phyloP scores from a whole-genome alignment of 37 sponge, comb jelly and placozoan species.

The Cliona cf. orientalis region DNA sequence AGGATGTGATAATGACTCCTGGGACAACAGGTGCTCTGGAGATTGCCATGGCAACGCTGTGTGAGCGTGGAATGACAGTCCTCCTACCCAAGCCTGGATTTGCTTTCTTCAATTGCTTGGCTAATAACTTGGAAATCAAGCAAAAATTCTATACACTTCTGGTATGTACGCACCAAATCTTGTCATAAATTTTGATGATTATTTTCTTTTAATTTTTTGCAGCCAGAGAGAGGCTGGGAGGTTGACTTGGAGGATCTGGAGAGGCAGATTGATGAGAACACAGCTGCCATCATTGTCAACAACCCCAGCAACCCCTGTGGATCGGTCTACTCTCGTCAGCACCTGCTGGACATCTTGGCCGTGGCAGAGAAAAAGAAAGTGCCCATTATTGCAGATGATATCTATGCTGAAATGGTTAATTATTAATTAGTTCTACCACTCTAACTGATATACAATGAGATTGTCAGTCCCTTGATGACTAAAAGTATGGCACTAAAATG shows the following conservation, averaged over 20 bases:
- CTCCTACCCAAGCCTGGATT: constrained; percentile 93
- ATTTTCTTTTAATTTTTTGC: background rate
- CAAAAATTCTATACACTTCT: constrained; percentile 62
- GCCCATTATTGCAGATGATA: constrained; percentile 91
- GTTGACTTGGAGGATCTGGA: constrained; percentile 89
- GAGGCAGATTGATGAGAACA: constrained; percentile 80
- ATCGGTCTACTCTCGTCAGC: constrained; percentile 80
- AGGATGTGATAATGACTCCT: constrained; percentile 90
- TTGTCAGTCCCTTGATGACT: no score
- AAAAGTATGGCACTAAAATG: no score
- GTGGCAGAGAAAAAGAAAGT: constrained; percentile 79
- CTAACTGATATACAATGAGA: no score
- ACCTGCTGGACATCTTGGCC: constrained; percentile 70
- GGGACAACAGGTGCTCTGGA: constrained; percentile 89
- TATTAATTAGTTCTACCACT: background rate
- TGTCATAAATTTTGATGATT: background rate
- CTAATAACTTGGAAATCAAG: constrained; percentile 62
- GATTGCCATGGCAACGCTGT: constrained; percentile 59
- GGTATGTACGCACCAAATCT: constrained; percentile 31
- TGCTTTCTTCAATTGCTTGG: constrained; percentile 74
- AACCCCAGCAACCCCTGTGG: constrained; percentile 99
- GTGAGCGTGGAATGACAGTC: constrained; percentile 73
- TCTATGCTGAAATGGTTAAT: constrained; percentile 85
- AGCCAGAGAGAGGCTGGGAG: constrained; percentile 91
- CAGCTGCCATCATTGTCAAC: constrained; percentile 80